Evolutionary conservation across 1,140 invertebrate genomes (phyloP).

Genomic region (Musca vetustissima): DNA sequence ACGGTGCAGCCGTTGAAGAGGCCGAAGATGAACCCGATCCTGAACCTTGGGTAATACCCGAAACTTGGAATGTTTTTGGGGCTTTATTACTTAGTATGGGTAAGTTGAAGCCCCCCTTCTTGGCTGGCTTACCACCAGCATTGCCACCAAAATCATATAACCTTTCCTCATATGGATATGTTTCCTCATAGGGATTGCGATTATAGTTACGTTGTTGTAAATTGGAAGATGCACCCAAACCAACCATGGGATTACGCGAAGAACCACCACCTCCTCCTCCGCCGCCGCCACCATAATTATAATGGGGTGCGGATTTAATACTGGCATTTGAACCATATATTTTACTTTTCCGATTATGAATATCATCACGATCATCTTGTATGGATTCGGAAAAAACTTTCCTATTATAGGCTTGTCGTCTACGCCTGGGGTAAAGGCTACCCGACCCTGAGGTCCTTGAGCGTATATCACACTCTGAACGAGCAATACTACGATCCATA

Average conservation of each 20-base stretch:
- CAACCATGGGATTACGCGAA: neutral
- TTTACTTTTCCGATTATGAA: slow-evolving; percentile 42
- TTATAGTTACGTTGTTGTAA: neutral
- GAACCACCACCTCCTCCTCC: neutral
- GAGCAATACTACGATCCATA: slow-evolving; percentile 49
- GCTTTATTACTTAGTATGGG: neutral
- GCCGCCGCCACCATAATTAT: slow-evolving; percentile 41
- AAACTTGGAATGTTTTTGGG: slow-evolving; percentile 27
- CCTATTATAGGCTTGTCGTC: slow-evolving; percentile 38
- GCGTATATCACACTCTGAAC: slow-evolving; percentile 56
- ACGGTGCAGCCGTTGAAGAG: slow-evolving; percentile 40
- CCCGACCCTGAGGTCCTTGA: slow-evolving; percentile 32
- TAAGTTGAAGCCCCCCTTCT: slow-evolving; percentile 31
- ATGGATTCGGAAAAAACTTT: slow-evolving; percentile 46
- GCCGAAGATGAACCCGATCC: slow-evolving; percentile 48
- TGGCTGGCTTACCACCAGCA: slow-evolving; percentile 46
- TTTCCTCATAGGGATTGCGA: slow-evolving; percentile 30
- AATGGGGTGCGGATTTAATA: slow-evolving; percentile 57
- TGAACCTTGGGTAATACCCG: slow-evolving; percentile 3
- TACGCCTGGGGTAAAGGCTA: slow-evolving; percentile 39
- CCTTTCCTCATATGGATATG: slow-evolving; percentile 48
- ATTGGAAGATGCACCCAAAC: neutral
- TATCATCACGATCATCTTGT: slow-evolving; percentile 41
- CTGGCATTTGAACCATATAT: slow-evolving; percentile 56
- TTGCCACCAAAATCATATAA: slow-evolving; percentile 54